Conservation (phyloP, 2,888 invertebrate species). For the Pseudoips prasinana region DNA sequence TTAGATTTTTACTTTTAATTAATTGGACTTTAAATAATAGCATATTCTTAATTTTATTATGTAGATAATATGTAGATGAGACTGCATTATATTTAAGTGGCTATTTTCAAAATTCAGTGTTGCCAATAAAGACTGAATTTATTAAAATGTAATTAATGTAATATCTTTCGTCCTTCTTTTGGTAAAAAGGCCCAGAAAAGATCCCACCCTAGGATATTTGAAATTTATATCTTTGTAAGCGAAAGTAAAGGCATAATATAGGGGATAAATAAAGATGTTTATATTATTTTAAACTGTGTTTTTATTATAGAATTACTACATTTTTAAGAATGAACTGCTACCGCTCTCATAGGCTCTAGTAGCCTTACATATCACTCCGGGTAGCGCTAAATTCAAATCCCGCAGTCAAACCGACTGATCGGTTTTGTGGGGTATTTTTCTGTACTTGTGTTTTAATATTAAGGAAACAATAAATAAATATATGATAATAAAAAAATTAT, state of each 20-base stretch:
- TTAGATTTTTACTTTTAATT: constrained; percentile 17
- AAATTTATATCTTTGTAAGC: constrained; percentile 48
- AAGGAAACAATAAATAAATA: no score
- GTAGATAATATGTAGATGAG: constrained; percentile 46
- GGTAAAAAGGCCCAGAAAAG: constrained; percentile 54
- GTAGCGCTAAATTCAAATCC: no score
- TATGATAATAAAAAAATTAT: no score
- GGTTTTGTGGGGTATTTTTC: no score
- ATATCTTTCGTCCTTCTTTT: constrained; percentile 28
- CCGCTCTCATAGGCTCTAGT: no score
- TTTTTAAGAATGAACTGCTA: no score
- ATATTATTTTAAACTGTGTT: constrained; percentile 30
- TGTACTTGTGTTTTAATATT: no score
- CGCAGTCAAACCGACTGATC: no score
- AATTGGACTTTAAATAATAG: constrained; percentile 20
- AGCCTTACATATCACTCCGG: no score
- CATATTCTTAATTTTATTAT: constrained; percentile 23
- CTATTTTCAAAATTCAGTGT: constrained; percentile 51
- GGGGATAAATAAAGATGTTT: constrained; percentile 67
- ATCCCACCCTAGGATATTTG: constrained; percentile 67
- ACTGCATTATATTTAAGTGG: constrained; percentile 36
- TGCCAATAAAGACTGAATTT: constrained; percentile 50
- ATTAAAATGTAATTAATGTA: constrained; percentile 25
- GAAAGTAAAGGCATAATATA: constrained; percentile 45
- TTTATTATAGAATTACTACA: no score